Evolutionary conservation across 2,113 vertebrate genomes (phyloP).

Genomic region (Turdus rufiventris): DNA sequence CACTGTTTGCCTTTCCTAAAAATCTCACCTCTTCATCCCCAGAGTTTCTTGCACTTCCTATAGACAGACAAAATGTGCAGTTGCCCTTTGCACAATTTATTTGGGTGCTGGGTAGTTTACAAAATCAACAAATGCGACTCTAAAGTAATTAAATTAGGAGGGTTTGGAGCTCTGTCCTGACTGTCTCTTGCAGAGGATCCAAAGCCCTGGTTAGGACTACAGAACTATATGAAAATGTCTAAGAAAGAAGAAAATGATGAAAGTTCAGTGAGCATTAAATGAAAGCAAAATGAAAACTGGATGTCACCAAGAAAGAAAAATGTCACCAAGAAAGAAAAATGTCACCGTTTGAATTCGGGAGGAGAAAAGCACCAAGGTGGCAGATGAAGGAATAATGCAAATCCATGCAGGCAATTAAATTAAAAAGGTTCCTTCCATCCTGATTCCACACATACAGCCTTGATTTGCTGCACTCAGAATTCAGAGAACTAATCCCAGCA

Average conservation of each 20-base stretch:
- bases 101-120: neutral
- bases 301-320: neutral
- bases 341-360: neutral
- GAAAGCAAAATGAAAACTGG: neutral
- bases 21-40: neutral
- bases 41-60: neutral
- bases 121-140: neutral
- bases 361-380: neutral
- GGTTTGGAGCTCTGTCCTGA: neutral
- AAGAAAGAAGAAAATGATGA: neutral
- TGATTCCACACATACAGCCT: neutral
- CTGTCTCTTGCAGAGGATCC: neutral
- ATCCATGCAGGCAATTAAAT: neutral
- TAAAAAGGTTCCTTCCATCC: neutral
- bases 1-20: neutral
- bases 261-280: neutral
- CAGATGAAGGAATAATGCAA: slow-evolving; percentile 37
- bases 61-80: neutral
- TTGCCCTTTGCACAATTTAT: neutral
- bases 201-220: neutral
- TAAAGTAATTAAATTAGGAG: neutral
- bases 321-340: neutral
- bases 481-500: neutral
- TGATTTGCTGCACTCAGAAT: neutral
- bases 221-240: neutral